Base-by-base conservation (phyloP, 2,888 invertebrate species). In the Taphrorychus bicolor region DNA sequence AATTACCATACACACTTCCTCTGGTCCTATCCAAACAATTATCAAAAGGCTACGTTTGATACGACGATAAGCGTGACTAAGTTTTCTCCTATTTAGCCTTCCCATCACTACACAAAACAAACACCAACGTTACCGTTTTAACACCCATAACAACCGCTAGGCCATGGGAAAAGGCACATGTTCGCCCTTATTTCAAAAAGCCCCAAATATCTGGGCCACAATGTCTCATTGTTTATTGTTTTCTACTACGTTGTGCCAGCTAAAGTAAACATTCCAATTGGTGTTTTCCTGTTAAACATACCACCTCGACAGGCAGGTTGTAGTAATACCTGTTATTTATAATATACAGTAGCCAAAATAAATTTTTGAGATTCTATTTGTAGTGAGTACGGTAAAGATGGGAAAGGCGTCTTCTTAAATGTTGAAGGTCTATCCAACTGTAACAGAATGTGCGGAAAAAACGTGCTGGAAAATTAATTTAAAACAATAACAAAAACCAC, bases 261-360 rank as follows among this genome's bases (percentile, higher is more conserved):
- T 32, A 49, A 66, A 51, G 64, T 60, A 66, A 66, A 66, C 66
- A 66, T 60, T 56, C 48, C 54, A 66, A 66, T 66, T 59, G 60
- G 66, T 66, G 56, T 66, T 66, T 66, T 66, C 66, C 66, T 66
- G 66, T 66, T 66, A 66, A 65, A 65, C 64, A 64, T 21, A 32
- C 17, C 14, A 45, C 9, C 5, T 40, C 23, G 5, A 42, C 24
- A 22, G 23, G 45, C 40, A 51, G 45, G 22, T 18, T 45, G 18
- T 19, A 42, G 62, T n/a, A n/a, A n/a, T n/a, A n/a, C n/a, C n/a
- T n/a, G n/a, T n/a, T n/a, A 45, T 63, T 49, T 63, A 57, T 14
- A 63, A 63, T 5, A 2, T 45, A 63, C 63, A 63, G 63, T 63
- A 63, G 63, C 63, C 57, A 63, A 57, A 63, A 63, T 63, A 63